A percentile compares a stretch with the other conserved stretches of the same genome.
Evolutionary conservation across 2,888 invertebrate genomes (phyloP).

Genomic region (Prostheceraeus crozeri): DNA sequence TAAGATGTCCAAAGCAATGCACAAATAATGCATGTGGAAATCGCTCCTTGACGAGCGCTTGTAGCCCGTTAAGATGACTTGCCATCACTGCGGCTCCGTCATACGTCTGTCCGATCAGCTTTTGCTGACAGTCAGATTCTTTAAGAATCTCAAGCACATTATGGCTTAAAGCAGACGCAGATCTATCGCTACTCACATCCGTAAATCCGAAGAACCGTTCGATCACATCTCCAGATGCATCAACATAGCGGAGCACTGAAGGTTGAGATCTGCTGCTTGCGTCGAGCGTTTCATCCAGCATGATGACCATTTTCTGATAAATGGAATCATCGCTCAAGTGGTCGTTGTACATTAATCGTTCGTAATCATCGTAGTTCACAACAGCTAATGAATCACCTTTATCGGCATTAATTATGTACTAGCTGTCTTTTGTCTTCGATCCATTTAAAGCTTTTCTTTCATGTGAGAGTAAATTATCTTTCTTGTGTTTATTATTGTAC

Average conservation of each 20-base stretch:
- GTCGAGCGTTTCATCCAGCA: slow-evolving; percentile 44
- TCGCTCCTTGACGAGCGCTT: slow-evolving; percentile 42
- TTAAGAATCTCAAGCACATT: slow-evolving; percentile 40
- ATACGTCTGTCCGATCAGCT: slow-evolving; percentile 46
- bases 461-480: too few relatives aligned
- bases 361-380: too few relatives aligned
- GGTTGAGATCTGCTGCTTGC: slow-evolving; percentile 44
- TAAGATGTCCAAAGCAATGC: slow-evolving; percentile 41
- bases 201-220: slow-evolving; percentile 48
- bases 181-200: slow-evolving; percentile 45
- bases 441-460: too few relatives aligned
- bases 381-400: too few relatives aligned
- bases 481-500: too few relatives aligned
- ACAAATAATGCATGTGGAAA: slow-evolving; percentile 40
- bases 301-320: background rate
- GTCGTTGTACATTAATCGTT: too few relatives aligned
- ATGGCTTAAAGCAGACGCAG: slow-evolving; percentile 43
- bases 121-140: slow-evolving; percentile 38
- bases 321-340: too few relatives aligned
- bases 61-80: slow-evolving; percentile 43
- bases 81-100: slow-evolving; percentile 46
- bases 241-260: slow-evolving; percentile 46
- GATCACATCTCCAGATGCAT: background rate
- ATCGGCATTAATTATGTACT: too few relatives aligned
- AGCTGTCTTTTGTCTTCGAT: too few relatives aligned